Conservation (phyloP, 2,888 invertebrate species). For the Heliconius hortense region DNA sequence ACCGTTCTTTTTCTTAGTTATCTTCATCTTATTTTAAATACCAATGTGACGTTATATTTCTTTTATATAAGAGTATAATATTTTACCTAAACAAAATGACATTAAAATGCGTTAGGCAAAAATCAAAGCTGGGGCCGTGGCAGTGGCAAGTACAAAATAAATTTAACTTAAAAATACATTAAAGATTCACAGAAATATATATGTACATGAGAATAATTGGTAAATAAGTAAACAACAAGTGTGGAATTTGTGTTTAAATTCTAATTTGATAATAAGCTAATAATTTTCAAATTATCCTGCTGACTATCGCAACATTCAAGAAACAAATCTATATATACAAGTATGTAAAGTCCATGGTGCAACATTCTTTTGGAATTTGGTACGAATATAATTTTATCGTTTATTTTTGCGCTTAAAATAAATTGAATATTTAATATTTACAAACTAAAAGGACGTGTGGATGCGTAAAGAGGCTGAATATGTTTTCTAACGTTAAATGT, state of each 20-base stretch:
- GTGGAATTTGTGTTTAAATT: slow-evolving; percentile 33
- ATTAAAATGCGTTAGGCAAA: no score
- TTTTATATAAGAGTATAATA: no score
- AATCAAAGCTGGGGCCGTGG: no score
- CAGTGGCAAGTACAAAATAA: neutral
- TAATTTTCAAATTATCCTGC: slow-evolving; percentile 43
- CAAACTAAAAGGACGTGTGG: slow-evolving; percentile 39
- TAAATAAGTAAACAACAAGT: slow-evolving; percentile 1
- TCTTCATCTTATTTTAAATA: no score
- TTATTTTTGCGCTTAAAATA: slow-evolving; percentile 33
- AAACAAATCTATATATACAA: slow-evolving; percentile 33
- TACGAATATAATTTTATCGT: slow-evolving; percentile 22
- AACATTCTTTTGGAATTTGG: slow-evolving; percentile 39
- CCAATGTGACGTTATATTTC: no score
- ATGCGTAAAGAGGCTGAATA: slow-evolving; percentile 36
- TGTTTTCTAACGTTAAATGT: slow-evolving; percentile 51
- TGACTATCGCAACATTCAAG: slow-evolving; percentile 48
- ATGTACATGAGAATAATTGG: neutral
- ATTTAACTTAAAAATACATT: neutral
- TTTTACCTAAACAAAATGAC: no score
- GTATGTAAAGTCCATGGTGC: slow-evolving; percentile 53
- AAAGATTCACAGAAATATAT: neutral
- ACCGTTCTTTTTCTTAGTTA: no score
- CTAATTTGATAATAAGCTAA: slow-evolving; percentile 45
- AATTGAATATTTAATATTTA: slow-evolving; percentile 36